A percentile compares a stretch with the other conserved stretches of the same genome.
These are phyloP conservation scores for Drosophila kikkawai DNA, from an alignment of 1,140 invertebrate genomes.

Conservation along the genomic window DNA sequence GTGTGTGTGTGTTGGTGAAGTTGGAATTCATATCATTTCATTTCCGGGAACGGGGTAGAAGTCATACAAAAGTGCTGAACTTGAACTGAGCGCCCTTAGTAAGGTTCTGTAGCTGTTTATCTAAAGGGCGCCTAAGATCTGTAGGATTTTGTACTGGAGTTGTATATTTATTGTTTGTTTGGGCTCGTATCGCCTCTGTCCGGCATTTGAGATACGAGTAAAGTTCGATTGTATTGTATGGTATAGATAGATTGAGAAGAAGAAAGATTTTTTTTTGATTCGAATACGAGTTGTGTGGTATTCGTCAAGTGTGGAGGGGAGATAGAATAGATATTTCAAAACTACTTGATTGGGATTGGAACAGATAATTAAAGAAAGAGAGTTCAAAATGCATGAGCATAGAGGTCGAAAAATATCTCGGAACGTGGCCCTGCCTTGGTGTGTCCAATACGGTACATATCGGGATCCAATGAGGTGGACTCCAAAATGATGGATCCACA, in stretches of 20 bases:
- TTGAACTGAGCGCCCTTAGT: constrained; percentile 61
- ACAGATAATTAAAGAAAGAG: constrained; percentile 30
- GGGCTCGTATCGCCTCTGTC: constrained; percentile 37
- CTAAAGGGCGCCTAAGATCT: constrained; percentile 64
- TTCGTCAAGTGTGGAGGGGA: constrained; percentile 58
- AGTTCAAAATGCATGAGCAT: constrained; percentile 49
- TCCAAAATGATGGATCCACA: constrained; percentile 92
- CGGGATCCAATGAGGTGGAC: constrained; percentile 93
- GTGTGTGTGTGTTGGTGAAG: constrained; percentile 26
- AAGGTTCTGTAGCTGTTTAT: constrained; percentile 62
- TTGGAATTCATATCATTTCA: constrained; percentile 32
- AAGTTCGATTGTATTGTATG: constrained; percentile 32
- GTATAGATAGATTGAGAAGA: constrained; percentile 21
- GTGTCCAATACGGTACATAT: constrained; percentile 98
- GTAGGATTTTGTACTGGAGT: constrained; percentile 29
- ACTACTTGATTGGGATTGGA: constrained; percentile 51
- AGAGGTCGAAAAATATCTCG: constrained; percentile 27
- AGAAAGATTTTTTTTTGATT: constrained; percentile 21
- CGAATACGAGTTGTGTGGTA: constrained; percentile 51
- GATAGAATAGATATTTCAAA: constrained; percentile 43
- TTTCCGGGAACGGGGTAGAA: constrained; percentile 18
- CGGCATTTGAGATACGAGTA: constrained; percentile 45
- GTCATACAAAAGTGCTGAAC: constrained; percentile 56
- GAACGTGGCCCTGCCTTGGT: constrained; percentile 93
- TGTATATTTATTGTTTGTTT: constrained; percentile 30